Evolutionary conservation across 2,888 invertebrate species (phyloP).

Genomic region (Agrochola circellaris): DNA sequence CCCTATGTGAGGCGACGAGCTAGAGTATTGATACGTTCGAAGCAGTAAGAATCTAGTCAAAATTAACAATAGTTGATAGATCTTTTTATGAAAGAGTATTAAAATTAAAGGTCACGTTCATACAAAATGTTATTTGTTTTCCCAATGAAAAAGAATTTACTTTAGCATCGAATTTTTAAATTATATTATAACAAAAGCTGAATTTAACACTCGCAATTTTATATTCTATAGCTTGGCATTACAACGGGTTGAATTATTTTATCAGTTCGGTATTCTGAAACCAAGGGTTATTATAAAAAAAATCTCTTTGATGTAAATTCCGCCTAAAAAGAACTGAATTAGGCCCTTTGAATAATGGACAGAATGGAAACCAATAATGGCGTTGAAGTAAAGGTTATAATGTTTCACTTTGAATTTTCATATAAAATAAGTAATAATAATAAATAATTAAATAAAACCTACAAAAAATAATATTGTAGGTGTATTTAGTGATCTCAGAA

Average conservation of each 20-base stretch:
- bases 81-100: not conserved
- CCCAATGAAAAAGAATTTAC: slow-evolving; percentile 15
- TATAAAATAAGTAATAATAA: no score
- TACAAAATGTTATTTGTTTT: not conserved
- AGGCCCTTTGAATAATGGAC: slow-evolving; percentile 16
- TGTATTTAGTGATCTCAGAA: not conserved
- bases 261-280: slow-evolving; percentile 37
- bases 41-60: not conserved
- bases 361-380: slow-evolving; percentile 37
- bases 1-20: not conserved
- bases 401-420: slow-evolving; percentile 16
- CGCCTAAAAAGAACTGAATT: slow-evolving; percentile 36
- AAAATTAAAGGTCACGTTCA: slow-evolving; percentile 6
- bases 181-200: slow-evolving; percentile 38
- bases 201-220: slow-evolving; percentile 28
- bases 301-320: slow-evolving; percentile 41
- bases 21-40: not conserved
- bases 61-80: not conserved
- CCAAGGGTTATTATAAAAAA: slow-evolving; percentile 33
- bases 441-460: slow-evolving; percentile 12
- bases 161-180: slow-evolving; percentile 22
- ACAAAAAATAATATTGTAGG: not conserved
- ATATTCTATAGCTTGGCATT: slow-evolving; percentile 27
- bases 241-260: slow-evolving; percentile 40
- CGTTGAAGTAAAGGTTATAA: slow-evolving; percentile 13